phyloP scores from a whole-genome alignment of 2,797 vertebrate species.

The Salmo trutta region DNA sequence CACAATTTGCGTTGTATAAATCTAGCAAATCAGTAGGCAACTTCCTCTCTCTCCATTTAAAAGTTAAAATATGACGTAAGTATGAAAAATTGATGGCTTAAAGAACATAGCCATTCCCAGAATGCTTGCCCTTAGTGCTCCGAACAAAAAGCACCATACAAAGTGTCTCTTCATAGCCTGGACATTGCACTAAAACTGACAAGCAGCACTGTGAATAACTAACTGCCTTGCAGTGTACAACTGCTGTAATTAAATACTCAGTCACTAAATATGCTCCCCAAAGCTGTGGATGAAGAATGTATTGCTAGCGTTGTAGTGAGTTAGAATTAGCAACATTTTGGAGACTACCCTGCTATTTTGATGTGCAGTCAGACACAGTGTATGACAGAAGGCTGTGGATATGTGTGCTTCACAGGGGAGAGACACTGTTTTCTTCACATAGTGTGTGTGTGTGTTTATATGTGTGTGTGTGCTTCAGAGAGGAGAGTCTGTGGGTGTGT shows the following conservation, averaged over 20 bases:
- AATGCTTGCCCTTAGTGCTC: slow-evolving; percentile 45
- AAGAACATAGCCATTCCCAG: slow-evolving; percentile 41
- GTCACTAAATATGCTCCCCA: slow-evolving; percentile 43
- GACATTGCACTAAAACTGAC: slow-evolving; percentile 25
- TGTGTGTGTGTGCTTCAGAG: slow-evolving; percentile 24
- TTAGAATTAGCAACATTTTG: slow-evolving; percentile 31
- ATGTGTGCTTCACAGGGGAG: slow-evolving; percentile 13
- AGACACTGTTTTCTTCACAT: slow-evolving; percentile 32
- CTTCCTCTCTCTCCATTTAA: slow-evolving; percentile 29
- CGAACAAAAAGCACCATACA: slow-evolving; percentile 27
- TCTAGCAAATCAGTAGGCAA: slow-evolving; percentile 47
- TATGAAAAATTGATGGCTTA: slow-evolving; percentile 59
- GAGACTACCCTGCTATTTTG: slow-evolving; percentile 31
- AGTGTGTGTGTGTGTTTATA: slow-evolving; percentile 18
- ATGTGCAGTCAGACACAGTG: slow-evolving; percentile 24
- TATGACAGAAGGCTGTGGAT: not conserved
- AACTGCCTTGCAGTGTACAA: slow-evolving; percentile 34
- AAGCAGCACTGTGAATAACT: slow-evolving; percentile 17
- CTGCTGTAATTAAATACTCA: slow-evolving; percentile 51
- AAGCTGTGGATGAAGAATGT: slow-evolving; percentile 29
- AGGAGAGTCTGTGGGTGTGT: slow-evolving; percentile 32
- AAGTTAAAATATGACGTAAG: slow-evolving; percentile 35
- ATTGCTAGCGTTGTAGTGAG: slow-evolving; percentile 19
- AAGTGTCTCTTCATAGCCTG: slow-evolving; percentile 30
- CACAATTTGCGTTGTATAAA: slow-evolving; percentile 43